These are phyloP conservation scores for Dyspetes luteomarginatus DNA, from an alignment of 2,888 invertebrate species.

Conservation along the genomic window DNA sequence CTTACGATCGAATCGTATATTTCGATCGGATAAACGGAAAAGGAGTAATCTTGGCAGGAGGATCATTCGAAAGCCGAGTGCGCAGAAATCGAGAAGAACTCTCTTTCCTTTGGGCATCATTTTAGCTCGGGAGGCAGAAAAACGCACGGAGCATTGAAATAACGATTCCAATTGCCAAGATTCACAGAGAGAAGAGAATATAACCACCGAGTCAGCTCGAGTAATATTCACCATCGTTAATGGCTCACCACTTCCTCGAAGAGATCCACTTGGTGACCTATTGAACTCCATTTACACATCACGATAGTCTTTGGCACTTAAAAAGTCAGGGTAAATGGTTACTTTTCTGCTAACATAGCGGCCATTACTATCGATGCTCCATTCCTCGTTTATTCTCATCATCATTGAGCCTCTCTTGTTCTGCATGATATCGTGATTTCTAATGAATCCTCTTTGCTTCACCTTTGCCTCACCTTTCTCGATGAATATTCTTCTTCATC, in stretches of 20 bases:
- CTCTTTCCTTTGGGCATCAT: conserved; percentile 12
- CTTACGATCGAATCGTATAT: conserved; percentile 32
- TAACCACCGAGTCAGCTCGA: conserved; percentile 18
- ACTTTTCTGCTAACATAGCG: conserved; percentile 29
- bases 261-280: conserved; percentile 34
- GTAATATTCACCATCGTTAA: too few species aligned
- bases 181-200: background rate
- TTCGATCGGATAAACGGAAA: conserved; percentile 47
- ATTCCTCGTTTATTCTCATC: conserved; percentile 35
- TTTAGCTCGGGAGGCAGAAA: conserved; percentile 1
- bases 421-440: conserved; percentile 50
- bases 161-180: conserved; percentile 36
- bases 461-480: conserved; percentile 60
- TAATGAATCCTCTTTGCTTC: conserved; percentile 43
- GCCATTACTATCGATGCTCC: conserved; percentile 41
- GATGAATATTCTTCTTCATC: conserved; percentile 54
- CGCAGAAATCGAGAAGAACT: background rate
- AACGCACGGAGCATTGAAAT: conserved; percentile 32
- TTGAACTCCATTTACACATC: conserved; percentile 51
- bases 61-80: conserved; percentile 25
- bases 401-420: conserved; percentile 26
- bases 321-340: conserved; percentile 29
- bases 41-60: conserved; percentile 12
- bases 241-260: conserved; percentile 1
- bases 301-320: conserved; percentile 25